Conservation (phyloP, 2,888 invertebrate genomes). For the Drosophila setosimentum region DNA sequence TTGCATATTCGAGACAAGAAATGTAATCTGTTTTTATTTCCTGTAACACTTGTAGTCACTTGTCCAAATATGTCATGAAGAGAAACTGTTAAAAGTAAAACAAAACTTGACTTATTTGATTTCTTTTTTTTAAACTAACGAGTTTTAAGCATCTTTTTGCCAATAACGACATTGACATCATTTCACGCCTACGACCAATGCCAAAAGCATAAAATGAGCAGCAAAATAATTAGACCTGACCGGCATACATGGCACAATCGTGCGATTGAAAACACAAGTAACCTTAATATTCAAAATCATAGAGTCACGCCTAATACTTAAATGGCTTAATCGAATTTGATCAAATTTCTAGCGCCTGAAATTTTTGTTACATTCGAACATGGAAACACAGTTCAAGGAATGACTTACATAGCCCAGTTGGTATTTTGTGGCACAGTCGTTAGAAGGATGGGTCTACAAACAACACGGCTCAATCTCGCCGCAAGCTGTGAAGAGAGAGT, state of each 20-base stretch:
- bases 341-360: neutral
- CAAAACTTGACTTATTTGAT: neutral
- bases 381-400: conserved; percentile 33
- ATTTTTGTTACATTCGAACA: conserved; percentile 21
- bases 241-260: conserved; percentile 10
- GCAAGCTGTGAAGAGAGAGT: conserved; percentile 44
- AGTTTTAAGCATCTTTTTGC: conserved; percentile 14
- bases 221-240: conserved; percentile 1
- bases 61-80: neutral
- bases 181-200: neutral
- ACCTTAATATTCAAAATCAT: neutral
- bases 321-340: neutral
- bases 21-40: conserved; percentile 8
- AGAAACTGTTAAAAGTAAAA: conserved; percentile 27
- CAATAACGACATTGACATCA: neutral
- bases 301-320: conserved; percentile 3
- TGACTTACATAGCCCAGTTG: conserved; percentile 45
- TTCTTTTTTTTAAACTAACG: conserved; percentile 19
- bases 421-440: conserved; percentile 5
- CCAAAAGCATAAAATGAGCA: conserved; percentile 21
- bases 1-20: conserved; percentile 30
- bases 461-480: conserved; percentile 47
- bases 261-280: neutral
- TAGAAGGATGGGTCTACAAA: neutral
- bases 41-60: conserved; percentile 6